Percentiles rank a stretch among this genome's conserved stretches.
Evolutionary conservation across 2,888 invertebrate species (phyloP).

Genomic region (Entomobrya proxima): DNA sequence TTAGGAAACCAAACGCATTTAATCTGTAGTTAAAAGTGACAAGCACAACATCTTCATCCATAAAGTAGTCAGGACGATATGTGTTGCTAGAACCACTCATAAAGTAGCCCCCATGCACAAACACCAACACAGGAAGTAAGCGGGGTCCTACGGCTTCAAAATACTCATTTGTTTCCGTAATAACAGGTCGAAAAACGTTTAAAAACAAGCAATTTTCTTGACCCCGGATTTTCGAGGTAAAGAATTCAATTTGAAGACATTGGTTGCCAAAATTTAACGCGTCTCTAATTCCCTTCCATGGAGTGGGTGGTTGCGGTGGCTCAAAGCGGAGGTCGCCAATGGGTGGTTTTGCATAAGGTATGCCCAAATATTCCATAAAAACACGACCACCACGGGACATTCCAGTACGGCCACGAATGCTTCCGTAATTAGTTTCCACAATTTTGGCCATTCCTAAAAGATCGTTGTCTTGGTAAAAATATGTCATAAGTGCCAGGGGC

Average conservation of each 20-base stretch:
- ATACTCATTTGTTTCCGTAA: slow-evolving; percentile 56
- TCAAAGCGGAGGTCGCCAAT: slow-evolving; percentile 43
- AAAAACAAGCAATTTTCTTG: slow-evolving; percentile 68
- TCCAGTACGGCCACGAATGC: slow-evolving; percentile 31
- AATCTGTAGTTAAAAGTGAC: slow-evolving; percentile 64
- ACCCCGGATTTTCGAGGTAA: slow-evolving; percentile 63
- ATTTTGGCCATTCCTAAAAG: slow-evolving; percentile 48
- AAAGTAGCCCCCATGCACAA: slow-evolving; percentile 70
- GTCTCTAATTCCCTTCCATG: slow-evolving; percentile 62
- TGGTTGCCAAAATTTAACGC: slow-evolving; percentile 40
- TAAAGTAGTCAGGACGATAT: slow-evolving; percentile 62
- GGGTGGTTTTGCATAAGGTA: slow-evolving; percentile 54
- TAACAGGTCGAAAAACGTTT: slow-evolving; percentile 68
- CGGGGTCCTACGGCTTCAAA: slow-evolving; percentile 54
- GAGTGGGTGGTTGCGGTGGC: slow-evolving; percentile 51
- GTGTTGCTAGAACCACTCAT: slow-evolving; percentile 62
- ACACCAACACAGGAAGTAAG: slow-evolving; percentile 66
- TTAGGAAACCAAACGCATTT: slow-evolving; percentile 52
- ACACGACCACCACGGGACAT: slow-evolving; percentile 50
- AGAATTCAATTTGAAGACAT: slow-evolving; percentile 68
- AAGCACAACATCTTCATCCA: slow-evolving; percentile 69
- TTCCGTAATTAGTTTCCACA: slow-evolving; percentile 48
- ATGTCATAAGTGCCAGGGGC: slow-evolving; percentile 62
- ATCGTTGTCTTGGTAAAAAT: slow-evolving; percentile 56
- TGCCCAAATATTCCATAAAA: slow-evolving; percentile 56